phyloP scores from a whole-genome alignment of 2,888 invertebrate genomes.

The Creontiades dilutus region DNA sequence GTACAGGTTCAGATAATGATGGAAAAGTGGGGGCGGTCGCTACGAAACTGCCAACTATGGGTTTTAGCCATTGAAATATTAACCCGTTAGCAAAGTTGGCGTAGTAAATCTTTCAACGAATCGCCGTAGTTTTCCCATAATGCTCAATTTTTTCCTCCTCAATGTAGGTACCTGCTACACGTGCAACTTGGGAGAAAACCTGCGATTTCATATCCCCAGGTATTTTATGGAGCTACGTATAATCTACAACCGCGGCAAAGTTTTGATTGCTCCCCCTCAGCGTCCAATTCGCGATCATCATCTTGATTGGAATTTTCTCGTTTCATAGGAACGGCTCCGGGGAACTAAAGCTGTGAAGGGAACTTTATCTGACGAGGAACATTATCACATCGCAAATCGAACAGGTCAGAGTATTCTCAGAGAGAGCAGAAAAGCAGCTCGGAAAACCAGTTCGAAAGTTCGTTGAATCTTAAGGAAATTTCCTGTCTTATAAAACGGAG shows the following conservation, averaged over 20 bases:
- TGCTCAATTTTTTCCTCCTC: constrained; percentile 5
- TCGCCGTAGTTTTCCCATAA: constrained; percentile 16
- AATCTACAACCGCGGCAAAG: background rate
- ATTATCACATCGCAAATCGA: no score
- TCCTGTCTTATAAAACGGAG: no score
- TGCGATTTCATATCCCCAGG: background rate
- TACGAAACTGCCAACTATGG: background rate
- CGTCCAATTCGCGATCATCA: background rate
- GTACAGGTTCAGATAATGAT: background rate
- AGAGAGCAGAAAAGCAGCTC: no score
- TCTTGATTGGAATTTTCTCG: background rate
- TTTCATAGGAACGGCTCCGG: background rate
- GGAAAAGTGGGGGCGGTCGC: background rate
- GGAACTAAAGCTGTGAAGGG: background rate
- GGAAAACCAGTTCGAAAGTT: no score
- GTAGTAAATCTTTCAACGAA: constrained; percentile 22
- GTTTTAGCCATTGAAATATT: background rate
- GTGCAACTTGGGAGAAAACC: background rate
- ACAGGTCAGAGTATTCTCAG: no score
- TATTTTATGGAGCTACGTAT: background rate
- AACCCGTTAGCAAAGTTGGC: constrained; percentile 28
- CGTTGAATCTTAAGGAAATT: no score
- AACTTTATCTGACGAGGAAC: background rate
- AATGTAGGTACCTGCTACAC: background rate
- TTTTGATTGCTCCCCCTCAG: background rate